phyloP scores from a whole-genome alignment of 2,888 invertebrate species.

The Eupithecia subfuscata region DNA sequence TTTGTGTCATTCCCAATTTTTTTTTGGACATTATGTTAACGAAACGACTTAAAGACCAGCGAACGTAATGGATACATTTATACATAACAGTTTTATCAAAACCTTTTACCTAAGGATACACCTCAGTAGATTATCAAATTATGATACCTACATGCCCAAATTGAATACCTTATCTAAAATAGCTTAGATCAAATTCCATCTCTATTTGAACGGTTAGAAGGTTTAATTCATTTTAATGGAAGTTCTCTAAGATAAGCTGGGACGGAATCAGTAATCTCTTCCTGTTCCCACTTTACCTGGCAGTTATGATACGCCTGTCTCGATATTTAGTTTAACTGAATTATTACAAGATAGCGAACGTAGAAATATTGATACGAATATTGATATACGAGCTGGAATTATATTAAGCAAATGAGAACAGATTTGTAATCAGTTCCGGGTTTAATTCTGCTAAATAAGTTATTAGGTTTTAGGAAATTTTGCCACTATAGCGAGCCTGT shows the following conservation, averaged over 20 bases:
- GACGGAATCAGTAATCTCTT: constrained; percentile 46
- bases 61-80: not conserved
- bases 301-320: constrained; percentile 33
- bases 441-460: not conserved
- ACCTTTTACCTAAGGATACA: not conserved
- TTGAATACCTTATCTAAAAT: not conserved
- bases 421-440: constrained; percentile 9
- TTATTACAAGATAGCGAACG: constrained; percentile 23
- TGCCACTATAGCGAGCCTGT: not conserved
- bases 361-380: constrained; percentile 16
- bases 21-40: too few species aligned
- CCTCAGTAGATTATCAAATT: not conserved
- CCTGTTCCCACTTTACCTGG: constrained; percentile 37
- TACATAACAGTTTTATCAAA: not conserved
- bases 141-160: not conserved
- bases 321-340: constrained; percentile 27
- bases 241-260: constrained; percentile 40
- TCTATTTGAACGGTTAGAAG: not conserved
- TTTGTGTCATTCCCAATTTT: not conserved
- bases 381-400: constrained; percentile 13
- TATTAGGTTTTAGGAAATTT: not conserved
- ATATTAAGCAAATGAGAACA: constrained; percentile 11
- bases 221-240: constrained; percentile 15
- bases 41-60: not conserved
- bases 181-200: not conserved